Conservation (phyloP, 92 coral and sea anemone genomes). For the Nematostella vectensis region DNA sequence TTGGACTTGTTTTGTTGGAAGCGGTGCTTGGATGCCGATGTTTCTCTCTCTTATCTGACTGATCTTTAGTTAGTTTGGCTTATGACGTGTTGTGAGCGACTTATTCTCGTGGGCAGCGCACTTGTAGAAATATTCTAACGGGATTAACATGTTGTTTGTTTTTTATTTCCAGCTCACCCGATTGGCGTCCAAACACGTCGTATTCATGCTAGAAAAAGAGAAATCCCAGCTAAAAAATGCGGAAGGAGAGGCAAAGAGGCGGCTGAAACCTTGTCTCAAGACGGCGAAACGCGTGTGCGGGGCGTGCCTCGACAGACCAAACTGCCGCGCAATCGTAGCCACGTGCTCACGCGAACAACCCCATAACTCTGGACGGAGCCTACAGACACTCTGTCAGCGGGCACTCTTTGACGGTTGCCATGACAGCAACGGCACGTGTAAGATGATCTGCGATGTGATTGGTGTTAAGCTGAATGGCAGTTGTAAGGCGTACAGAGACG, state of each 20-base stretch:
- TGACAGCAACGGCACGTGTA: constrained; percentile 36
- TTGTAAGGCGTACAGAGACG: constrained; percentile 56
- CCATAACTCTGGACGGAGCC: constrained; percentile 2
- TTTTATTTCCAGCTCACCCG: constrained; percentile 61
- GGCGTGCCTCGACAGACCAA: constrained; percentile 30
- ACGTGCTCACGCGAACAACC: constrained; percentile 16
- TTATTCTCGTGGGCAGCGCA: too few species aligned
- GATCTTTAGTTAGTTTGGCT: too few species aligned
- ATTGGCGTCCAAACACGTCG: constrained; percentile 77
- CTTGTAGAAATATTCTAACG: too few species aligned
- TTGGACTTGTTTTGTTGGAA: too few species aligned
- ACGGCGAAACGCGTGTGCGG: constrained; percentile 46
- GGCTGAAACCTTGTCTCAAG: constrained; percentile 51
- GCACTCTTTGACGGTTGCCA: constrained; percentile 45
- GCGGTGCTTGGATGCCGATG: too few species aligned
- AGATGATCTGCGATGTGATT: constrained; percentile 31
- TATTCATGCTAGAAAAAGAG: constrained; percentile 60
- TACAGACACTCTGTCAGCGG: constrained; percentile 50
- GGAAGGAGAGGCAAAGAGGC: constrained; percentile 50
- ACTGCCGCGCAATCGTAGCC: constrained; percentile 29
- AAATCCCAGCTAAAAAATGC: constrained; percentile 56
- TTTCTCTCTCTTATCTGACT: too few species aligned
- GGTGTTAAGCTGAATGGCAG: constrained; percentile 47
- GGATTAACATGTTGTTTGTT: too few species aligned
- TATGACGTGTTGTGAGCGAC: too few species aligned